Percentiles rank a stretch among this genome's conserved stretches.
Conservation (phyloP, 1,140 invertebrate genomes). For the Euura lappo region DNA sequence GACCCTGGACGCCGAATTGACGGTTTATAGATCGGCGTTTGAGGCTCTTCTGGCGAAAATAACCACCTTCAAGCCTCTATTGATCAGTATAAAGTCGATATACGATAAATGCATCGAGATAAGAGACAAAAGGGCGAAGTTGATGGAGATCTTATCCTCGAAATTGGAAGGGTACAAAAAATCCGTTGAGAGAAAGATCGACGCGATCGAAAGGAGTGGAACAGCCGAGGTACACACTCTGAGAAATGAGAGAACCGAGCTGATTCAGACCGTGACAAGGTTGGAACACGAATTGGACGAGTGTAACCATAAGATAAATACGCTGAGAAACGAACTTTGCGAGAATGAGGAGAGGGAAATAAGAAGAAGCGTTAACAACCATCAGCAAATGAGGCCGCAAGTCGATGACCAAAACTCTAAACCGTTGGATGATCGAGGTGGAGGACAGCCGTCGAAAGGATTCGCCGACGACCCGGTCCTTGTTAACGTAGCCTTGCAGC, state of each 20-base stretch:
- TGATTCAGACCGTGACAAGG: slow-evolving; percentile 41
- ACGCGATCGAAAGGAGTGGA: slow-evolving; percentile 10
- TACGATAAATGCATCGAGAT: slow-evolving; percentile 52
- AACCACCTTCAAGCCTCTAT: slow-evolving; percentile 46
- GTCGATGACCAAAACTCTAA: slow-evolving; percentile 48
- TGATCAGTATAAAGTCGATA: slow-evolving; percentile 50
- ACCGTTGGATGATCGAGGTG: slow-evolving; percentile 50
- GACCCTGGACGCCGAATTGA: slow-evolving; percentile 23
- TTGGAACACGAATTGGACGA: slow-evolving; percentile 49
- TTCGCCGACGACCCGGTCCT: slow-evolving; percentile 50
- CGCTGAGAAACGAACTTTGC: not conserved
- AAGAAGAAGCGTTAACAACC: slow-evolving; percentile 22
- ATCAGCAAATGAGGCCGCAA: slow-evolving; percentile 42
- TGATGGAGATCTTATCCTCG: not conserved
- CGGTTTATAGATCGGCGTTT: slow-evolving; percentile 55
- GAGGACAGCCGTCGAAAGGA: slow-evolving; percentile 29
- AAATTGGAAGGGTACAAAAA: slow-evolving; percentile 24
- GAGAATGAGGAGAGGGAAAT: not conserved
- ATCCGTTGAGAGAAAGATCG: slow-evolving; percentile 23
- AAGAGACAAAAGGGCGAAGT: slow-evolving; percentile 33
- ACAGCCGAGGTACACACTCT: slow-evolving; percentile 7
- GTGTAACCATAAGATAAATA: slow-evolving; percentile 40
- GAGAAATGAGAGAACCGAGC: slow-evolving; percentile 1
- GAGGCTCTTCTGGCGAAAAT: slow-evolving; percentile 43
- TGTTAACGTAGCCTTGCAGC: slow-evolving; percentile 52